phyloP scores from a whole-genome alignment of 2,113 vertebrate species.

The Climacteris rufus region DNA sequence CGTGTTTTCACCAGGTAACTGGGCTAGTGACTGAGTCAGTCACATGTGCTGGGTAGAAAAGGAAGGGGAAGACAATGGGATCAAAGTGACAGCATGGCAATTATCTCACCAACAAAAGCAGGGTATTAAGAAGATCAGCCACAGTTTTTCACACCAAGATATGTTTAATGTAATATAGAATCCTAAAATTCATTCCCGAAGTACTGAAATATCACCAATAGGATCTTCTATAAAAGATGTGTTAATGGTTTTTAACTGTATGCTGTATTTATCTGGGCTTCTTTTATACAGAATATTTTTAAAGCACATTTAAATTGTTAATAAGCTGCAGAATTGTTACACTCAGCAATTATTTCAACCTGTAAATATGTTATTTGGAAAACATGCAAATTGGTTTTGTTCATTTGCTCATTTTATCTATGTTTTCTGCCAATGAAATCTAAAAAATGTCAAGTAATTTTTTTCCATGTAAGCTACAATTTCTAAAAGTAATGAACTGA shows the following conservation, averaged over 20 bases:
- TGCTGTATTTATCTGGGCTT: neutral
- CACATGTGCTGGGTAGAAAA: neutral
- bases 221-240: neutral
- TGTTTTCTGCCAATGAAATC: slow-evolving; percentile 39
- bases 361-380: slow-evolving; percentile 46
- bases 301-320: slow-evolving; percentile 46
- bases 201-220: neutral
- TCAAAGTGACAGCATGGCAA: neutral
- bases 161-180: neutral
- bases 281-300: neutral
- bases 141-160: neutral
- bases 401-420: neutral
- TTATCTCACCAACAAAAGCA: neutral
- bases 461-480: neutral
- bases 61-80: neutral
- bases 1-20: neutral
- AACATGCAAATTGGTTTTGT: slow-evolving; percentile 41
- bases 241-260: slow-evolving; percentile 15
- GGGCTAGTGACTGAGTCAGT: neutral
- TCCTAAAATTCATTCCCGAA: slow-evolving; percentile 1
- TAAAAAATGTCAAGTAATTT: neutral
- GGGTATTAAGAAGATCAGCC: neutral
- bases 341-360: slow-evolving; percentile 51
- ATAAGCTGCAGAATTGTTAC: slow-evolving; percentile 33
- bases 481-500: neutral